These are phyloP conservation scores for Cacoxenus indagator DNA, from an alignment of 2,888 invertebrate species.

Conservation along the genomic window DNA sequence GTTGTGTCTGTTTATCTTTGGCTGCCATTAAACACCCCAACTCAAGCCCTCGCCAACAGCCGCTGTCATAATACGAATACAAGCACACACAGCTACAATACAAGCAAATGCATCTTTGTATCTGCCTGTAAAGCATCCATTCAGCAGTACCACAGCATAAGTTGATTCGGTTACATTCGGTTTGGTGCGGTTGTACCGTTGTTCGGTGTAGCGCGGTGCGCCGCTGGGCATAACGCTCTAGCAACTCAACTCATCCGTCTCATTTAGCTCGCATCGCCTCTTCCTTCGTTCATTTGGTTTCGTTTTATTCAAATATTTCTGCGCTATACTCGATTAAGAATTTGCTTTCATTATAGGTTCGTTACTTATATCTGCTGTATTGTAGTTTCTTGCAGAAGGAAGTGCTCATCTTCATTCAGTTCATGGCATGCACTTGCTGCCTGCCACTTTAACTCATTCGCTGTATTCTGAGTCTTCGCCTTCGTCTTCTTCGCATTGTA, in stretches of 20 bases:
- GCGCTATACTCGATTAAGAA: no score
- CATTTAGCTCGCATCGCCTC: background rate
- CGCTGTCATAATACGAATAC: background rate
- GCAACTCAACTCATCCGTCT: slow-evolving; percentile 54
- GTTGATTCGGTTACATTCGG: background rate
- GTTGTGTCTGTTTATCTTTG: no score
- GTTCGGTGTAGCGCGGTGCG: slow-evolving; percentile 16
- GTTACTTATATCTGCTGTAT: slow-evolving; percentile 24
- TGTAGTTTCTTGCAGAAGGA: slow-evolving; percentile 58
- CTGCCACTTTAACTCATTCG: slow-evolving; percentile 34
- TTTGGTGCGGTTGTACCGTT: background rate
- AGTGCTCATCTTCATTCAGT: slow-evolving; percentile 64
- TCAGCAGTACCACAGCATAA: no score
- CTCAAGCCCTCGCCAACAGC: background rate
- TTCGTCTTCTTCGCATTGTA: no score
- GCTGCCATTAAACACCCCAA: no score
- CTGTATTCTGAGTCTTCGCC: background rate
- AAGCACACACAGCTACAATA: background rate
- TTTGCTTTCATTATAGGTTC: no score
- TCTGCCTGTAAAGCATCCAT: background rate
- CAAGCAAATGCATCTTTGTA: background rate
- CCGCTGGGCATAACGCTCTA: no score
- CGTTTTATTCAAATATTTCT: slow-evolving; percentile 1
- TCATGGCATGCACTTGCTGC: slow-evolving; percentile 25
- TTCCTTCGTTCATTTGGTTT: background rate